These are phyloP conservation scores for Tigriopus japonicus DNA, from an alignment of 1,140 invertebrate species.

Conservation along the genomic window DNA sequence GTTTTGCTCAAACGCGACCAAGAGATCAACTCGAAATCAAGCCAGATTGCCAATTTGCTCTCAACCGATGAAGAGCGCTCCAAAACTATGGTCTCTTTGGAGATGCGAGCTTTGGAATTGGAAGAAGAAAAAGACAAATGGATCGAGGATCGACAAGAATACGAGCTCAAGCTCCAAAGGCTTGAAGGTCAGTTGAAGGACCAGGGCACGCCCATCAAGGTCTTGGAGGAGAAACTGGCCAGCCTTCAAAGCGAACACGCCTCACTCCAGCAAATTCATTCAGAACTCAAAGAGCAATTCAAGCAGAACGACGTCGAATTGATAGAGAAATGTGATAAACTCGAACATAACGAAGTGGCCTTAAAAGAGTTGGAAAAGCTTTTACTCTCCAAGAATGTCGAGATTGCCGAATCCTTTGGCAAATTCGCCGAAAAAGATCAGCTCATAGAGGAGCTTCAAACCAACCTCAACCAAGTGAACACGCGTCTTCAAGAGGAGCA, in stretches of 20 bases:
- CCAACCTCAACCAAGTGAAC: too few relatives aligned
- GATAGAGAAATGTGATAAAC: not conserved
- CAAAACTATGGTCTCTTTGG: not conserved
- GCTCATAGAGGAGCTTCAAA: too few relatives aligned
- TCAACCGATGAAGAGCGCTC: not conserved
- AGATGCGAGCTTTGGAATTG: constrained; percentile 6
- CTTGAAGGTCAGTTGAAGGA: not conserved
- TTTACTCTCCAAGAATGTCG: not conserved
- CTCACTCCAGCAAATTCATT: not conserved
- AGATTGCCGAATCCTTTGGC: not conserved
- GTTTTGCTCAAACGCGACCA: not conserved
- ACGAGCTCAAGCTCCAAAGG: not conserved
- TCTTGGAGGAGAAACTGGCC: not conserved
- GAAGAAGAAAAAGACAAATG: constrained; percentile 6
- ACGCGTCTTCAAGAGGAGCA: too few relatives aligned
- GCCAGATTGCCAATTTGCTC: not conserved
- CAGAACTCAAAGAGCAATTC: not conserved
- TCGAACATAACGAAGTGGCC: not conserved
- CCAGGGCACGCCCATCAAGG: not conserved
- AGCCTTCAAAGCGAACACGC: not conserved
- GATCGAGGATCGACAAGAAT: not conserved
- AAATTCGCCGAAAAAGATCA: too few relatives aligned
- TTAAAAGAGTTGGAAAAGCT: constrained; percentile 2
- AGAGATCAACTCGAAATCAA: not conserved
- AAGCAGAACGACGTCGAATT: not conserved